Percentiles rank a stretch among this genome's conserved stretches.
Conservation (phyloP, 92 coral and sea anemone genomes). For the Zoanthus sansibaricus region DNA sequence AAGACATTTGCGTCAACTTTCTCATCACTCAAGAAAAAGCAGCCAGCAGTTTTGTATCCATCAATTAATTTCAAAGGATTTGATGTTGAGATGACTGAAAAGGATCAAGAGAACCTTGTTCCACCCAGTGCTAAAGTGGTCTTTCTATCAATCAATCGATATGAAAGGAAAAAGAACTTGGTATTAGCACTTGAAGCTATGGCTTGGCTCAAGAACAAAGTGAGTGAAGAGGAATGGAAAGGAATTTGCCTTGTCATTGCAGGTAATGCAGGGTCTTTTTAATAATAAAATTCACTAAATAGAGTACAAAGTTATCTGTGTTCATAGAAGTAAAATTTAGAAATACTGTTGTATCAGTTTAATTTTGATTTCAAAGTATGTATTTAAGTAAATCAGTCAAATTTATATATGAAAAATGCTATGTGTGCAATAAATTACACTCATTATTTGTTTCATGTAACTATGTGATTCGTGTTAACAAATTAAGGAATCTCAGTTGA, state of each 20-base stretch:
- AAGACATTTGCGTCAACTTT: conserved; percentile 89
- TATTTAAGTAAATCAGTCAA: too few species aligned
- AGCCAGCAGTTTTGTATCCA: conserved; percentile 89
- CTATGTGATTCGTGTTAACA: too few species aligned
- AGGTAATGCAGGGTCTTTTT: conserved; percentile 55
- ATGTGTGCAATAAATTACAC: too few species aligned
- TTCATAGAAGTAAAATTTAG: too few species aligned
- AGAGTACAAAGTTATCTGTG: too few species aligned
- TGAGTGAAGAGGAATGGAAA: conserved; percentile 78
- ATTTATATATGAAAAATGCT: too few species aligned
- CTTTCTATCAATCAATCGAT: conserved; percentile 93
- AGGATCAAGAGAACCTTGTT: conserved; percentile 65
- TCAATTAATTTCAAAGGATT: conserved; percentile 89
- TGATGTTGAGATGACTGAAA: conserved; percentile 60
- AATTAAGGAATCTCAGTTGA: too few species aligned
- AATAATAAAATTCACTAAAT: too few species aligned
- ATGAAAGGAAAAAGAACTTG: conserved; percentile 95
- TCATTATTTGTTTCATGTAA: too few species aligned
- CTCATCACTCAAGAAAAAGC: conserved; percentile 64
- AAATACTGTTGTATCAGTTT: too few species aligned
- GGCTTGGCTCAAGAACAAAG: conserved; percentile 75
- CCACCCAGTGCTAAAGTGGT: conserved; percentile 86
- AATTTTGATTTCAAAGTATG: too few species aligned
- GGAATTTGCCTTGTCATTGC: conserved; percentile 88
- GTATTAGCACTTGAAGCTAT: conserved; percentile 88